A percentile compares a stretch with the other conserved stretches of the same genome.
Conservation (phyloP, 2,888 invertebrate species). For the Thecocarcelia acutangulata region DNA sequence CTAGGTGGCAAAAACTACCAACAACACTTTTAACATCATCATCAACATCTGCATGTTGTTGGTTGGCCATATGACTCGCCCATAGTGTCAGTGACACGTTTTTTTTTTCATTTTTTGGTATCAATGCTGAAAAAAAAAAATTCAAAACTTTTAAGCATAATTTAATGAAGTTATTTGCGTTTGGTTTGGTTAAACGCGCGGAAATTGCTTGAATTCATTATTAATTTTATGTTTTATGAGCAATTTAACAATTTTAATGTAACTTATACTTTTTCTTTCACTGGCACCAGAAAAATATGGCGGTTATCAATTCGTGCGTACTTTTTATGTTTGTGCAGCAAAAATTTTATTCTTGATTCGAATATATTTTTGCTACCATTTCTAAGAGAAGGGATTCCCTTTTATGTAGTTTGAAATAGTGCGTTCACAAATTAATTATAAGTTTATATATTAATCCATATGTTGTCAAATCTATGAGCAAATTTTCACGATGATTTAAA, state of each 20-base stretch:
- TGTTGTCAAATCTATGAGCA: too few species aligned
- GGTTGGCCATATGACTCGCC: slow-evolving; percentile 34
- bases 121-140: slow-evolving; percentile 15
- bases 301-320: too few species aligned
- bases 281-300: background rate
- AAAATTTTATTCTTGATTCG: too few species aligned
- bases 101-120: slow-evolving; percentile 2
- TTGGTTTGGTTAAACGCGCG: background rate
- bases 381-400: too few species aligned
- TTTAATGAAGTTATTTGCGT: slow-evolving; percentile 40
- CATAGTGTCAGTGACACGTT: slow-evolving; percentile 41
- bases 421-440: too few species aligned
- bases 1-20: slow-evolving; percentile 26
- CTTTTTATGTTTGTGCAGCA: too few species aligned
- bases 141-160: slow-evolving; percentile 32
- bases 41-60: slow-evolving; percentile 32
- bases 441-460: too few species aligned
- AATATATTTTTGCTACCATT: too few species aligned
- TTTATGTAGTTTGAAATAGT: too few species aligned
- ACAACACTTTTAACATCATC: slow-evolving; percentile 27
- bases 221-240: slow-evolving; percentile 34
- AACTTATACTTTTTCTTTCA: slow-evolving; percentile 17
- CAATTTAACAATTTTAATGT: slow-evolving; percentile 45
- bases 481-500: too few species aligned
- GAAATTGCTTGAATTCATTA: slow-evolving; percentile 7